A percentile compares a stretch with the other conserved stretches of the same genome.
Evolutionary conservation across 2,113 vertebrate species (phyloP).

Genomic region (Trogon melanurus): DNA sequence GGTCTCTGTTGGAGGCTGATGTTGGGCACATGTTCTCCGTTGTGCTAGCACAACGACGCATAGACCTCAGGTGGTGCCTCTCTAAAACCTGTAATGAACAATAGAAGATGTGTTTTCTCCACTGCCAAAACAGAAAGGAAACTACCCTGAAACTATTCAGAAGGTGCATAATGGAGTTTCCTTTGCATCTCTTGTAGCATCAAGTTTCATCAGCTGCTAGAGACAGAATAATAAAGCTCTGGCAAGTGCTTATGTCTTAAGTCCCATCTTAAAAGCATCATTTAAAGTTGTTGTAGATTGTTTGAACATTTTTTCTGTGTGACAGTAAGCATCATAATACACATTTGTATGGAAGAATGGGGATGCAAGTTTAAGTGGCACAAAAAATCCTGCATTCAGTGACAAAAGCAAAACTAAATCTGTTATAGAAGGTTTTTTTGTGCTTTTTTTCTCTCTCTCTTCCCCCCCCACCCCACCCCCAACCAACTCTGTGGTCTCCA

Average conservation of each 20-base stretch:
- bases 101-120: background rate
- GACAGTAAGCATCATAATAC: background rate
- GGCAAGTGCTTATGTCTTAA: background rate
- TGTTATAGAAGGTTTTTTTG: fast-evolving
- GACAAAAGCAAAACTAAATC: background rate
- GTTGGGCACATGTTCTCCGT: fast-evolving
- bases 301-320: background rate
- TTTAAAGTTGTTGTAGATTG: background rate
- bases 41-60: fast-evolving
- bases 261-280: background rate
- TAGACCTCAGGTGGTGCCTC: background rate
- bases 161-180: background rate
- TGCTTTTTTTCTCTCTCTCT: background rate
- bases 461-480: no score
- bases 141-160: background rate
- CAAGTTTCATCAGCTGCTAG: background rate
- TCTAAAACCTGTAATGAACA: background rate
- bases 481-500: background rate
- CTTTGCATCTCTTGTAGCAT: background rate
- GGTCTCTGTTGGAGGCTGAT: background rate
- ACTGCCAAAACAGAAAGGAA: background rate
- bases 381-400: background rate
- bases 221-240: background rate
- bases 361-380: background rate
- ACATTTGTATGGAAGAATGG: background rate